phyloP scores from a whole-genome alignment of 2,797 vertebrate genomes.

The Paguma larvata region DNA sequence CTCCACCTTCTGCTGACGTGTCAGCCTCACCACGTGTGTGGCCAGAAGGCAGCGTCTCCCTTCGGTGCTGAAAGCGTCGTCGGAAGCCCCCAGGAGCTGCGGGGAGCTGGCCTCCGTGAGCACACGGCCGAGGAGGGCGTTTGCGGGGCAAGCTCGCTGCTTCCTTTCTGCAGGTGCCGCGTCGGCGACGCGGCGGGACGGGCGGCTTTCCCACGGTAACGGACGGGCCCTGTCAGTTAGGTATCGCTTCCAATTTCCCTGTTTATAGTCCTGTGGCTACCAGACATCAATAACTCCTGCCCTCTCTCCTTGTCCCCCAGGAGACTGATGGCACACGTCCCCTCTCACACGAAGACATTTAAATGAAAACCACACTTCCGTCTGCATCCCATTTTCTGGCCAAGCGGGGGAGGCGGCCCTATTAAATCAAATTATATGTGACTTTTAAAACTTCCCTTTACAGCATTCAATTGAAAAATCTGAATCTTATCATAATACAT shows the following conservation, averaged over 20 bases:
- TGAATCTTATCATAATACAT: slow-evolving; percentile 50
- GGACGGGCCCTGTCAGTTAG: slow-evolving; percentile 95
- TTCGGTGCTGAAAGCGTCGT: fast-evolving
- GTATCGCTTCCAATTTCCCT: slow-evolving; percentile 95
- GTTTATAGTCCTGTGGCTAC: slow-evolving; percentile 94
- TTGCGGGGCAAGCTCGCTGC: neutral
- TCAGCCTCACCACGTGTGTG: fast-evolving
- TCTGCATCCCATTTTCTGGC: slow-evolving; percentile 91
- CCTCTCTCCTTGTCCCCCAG: slow-evolving; percentile 93
- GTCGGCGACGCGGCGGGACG: neutral
- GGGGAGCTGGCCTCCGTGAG: fast-evolving
- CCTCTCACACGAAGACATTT: slow-evolving; percentile 93
- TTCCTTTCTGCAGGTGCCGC: fast-evolving
- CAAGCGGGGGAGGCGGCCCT: slow-evolving; percentile 79
- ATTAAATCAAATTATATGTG: slow-evolving; percentile 73
- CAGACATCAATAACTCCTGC: slow-evolving; percentile 94
- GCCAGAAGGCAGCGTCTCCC: neutral
- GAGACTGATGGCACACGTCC: slow-evolving; percentile 95
- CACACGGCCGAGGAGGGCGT: fast-evolving
- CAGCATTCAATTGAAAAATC: slow-evolving; percentile 60
- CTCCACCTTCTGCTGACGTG: fast-evolving
- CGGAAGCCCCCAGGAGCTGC: neutral
- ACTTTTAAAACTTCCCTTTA: slow-evolving; percentile 60
- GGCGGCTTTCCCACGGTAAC: slow-evolving; percentile 87
- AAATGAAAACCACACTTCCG: slow-evolving; percentile 94